phyloP scores from a whole-genome alignment of 2,888 invertebrate genomes.

The Eumacrocentrus americanus region DNA sequence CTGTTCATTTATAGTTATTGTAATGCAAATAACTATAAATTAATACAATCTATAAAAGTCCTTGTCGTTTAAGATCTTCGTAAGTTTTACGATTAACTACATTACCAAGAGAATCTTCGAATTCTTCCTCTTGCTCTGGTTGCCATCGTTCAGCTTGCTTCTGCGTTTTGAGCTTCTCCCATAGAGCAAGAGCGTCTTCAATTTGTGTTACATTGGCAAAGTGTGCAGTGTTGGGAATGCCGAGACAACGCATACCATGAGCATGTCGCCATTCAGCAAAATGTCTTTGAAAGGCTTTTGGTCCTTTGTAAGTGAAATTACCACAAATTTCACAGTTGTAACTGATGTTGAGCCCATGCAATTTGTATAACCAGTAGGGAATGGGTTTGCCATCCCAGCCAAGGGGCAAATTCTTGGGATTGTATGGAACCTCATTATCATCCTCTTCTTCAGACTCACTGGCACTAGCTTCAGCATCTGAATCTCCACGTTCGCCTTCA shows the following conservation, averaged over 20 bases:
- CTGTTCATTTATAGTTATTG: neutral
- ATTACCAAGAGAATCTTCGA: constrained; percentile 97
- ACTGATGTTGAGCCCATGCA: constrained; percentile 98
- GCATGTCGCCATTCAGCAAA: constrained; percentile 93
- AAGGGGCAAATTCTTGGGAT: constrained; percentile 98
- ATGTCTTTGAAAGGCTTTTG: constrained; percentile 98
- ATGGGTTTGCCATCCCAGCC: constrained; percentile 98
- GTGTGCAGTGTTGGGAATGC: constrained; percentile 99
- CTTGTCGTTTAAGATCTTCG: constrained; percentile 98
- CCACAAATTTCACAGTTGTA: constrained; percentile 99
- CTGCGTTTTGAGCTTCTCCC: constrained; percentile 96
- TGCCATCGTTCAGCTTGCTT: constrained; percentile 97
- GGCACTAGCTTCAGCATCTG: constrained; percentile 86
- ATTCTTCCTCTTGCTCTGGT: constrained; percentile 97
- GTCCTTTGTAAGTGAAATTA: constrained; percentile 97
- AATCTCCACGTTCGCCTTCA: constrained; percentile 90
- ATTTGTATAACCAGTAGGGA: constrained; percentile 98
- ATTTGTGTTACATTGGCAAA: constrained; percentile 99
- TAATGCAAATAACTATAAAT: neutral
- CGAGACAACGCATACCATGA: constrained; percentile 97
- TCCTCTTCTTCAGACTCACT: constrained; percentile 82
- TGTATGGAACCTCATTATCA: constrained; percentile 96
- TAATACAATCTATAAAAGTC: constrained; percentile 74
- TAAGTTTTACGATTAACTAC: constrained; percentile 98
- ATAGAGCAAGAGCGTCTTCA: constrained; percentile 95